Evolutionary conservation across 2,797 vertebrate genomes (phyloP).

Genomic region (Lacerta bilineata): DNA sequence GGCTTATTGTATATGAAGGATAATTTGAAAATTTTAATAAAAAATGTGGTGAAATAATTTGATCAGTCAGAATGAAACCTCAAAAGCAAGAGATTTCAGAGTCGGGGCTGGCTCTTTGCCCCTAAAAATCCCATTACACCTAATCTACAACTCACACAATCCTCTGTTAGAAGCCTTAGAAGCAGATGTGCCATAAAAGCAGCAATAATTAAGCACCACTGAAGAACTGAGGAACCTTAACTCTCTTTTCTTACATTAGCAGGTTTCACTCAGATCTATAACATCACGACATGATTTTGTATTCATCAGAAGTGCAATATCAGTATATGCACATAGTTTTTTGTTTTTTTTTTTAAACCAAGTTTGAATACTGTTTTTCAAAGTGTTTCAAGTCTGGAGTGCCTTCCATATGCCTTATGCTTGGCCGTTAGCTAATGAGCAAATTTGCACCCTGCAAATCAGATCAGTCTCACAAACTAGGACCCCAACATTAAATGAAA

Average conservation of each 20-base stretch:
- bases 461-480: not conserved
- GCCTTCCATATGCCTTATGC: not conserved
- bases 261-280: slow-evolving; percentile 58
- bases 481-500: not conserved
- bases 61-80: slow-evolving; percentile 54
- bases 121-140: slow-evolving; percentile 60
- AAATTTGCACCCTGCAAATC: not conserved
- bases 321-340: slow-evolving; percentile 32
- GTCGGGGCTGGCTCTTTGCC: slow-evolving; percentile 48
- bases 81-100: slow-evolving; percentile 53
- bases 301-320: slow-evolving; percentile 57
- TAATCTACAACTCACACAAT: slow-evolving; percentile 54
- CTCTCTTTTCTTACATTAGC: slow-evolving; percentile 39
- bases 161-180: slow-evolving; percentile 47
- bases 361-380: slow-evolving; percentile 32
- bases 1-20: slow-evolving; percentile 48
- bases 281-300: slow-evolving; percentile 53
- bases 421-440: slow-evolving; percentile 14
- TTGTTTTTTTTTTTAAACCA: not conserved
- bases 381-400: not conserved
- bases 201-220: slow-evolving; percentile 65
- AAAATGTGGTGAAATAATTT: slow-evolving; percentile 57
- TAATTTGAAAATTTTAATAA: slow-evolving; percentile 51
- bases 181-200: slow-evolving; percentile 43
- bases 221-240: slow-evolving; percentile 38